Percentiles rank a stretch among this genome's conserved stretches.
Conservation (phyloP, 2,888 invertebrate species). For the Leptopilina myrica region DNA sequence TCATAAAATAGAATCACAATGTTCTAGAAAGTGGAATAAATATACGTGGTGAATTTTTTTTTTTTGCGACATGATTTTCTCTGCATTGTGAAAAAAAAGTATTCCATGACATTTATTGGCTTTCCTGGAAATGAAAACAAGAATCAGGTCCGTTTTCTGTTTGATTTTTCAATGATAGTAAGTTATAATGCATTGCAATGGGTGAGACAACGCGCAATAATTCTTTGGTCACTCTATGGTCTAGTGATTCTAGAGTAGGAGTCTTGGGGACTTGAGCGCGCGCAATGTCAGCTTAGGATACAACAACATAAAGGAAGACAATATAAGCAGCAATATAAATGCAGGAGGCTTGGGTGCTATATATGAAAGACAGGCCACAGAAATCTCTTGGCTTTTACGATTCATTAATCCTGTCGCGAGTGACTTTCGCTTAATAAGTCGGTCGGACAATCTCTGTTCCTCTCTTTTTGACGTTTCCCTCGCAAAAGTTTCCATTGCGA, state of each 20-base stretch:
- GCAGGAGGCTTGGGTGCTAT: slow-evolving; percentile 36
- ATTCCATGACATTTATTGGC: slow-evolving; percentile 28
- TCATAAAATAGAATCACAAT: slow-evolving; percentile 17
- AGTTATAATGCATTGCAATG: slow-evolving; percentile 18
- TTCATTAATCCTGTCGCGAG: slow-evolving; percentile 62
- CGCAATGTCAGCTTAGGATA: slow-evolving; percentile 49
- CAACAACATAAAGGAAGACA: slow-evolving; percentile 52
- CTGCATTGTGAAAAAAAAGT: slow-evolving; percentile 24
- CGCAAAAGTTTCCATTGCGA: background rate
- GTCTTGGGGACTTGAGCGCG: slow-evolving; percentile 29
- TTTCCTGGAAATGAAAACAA: slow-evolving; percentile 18
- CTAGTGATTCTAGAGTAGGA: slow-evolving; percentile 28
- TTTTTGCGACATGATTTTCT: slow-evolving; percentile 16
- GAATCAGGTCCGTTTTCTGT: slow-evolving; percentile 34
- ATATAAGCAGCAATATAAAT: slow-evolving; percentile 50
- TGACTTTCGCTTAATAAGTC: slow-evolving; percentile 64
- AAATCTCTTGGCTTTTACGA: slow-evolving; percentile 56
- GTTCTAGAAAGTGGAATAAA: slow-evolving; percentile 17
- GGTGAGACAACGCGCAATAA: slow-evolving; percentile 30
- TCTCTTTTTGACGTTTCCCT: slow-evolving; percentile 5
- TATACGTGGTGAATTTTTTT: background rate
- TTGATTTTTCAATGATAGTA: slow-evolving; percentile 32
- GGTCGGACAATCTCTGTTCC: slow-evolving; percentile 56
- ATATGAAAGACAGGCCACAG: slow-evolving; percentile 43
- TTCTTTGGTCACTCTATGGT: slow-evolving; percentile 25